A percentile compares a stretch with the other conserved stretches of the same genome.
phyloP scores from a whole-genome alignment of 1,140 invertebrate genomes.

The Radopholus similis region DNA sequence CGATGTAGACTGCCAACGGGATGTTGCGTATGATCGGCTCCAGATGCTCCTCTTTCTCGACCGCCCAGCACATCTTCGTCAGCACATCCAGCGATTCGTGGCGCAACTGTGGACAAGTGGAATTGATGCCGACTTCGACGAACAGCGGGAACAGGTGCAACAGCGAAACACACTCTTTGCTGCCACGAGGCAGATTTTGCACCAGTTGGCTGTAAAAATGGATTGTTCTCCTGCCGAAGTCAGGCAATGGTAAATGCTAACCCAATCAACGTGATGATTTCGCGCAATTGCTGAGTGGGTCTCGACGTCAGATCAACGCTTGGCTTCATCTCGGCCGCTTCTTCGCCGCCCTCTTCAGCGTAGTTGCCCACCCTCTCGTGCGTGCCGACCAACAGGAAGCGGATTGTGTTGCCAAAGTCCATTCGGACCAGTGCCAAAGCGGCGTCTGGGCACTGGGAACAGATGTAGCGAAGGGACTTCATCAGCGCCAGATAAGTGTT shows the following conservation, averaged over 20 bases:
- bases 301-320: conserved; percentile 32
- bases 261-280: conserved; percentile 51
- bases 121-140: conserved; percentile 51
- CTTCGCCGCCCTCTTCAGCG: not conserved
- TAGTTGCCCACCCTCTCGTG: conserved; percentile 19
- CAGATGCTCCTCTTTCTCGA: conserved; percentile 29
- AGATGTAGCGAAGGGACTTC: conserved; percentile 51
- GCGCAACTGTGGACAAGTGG: conserved; percentile 34
- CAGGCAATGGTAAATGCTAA: not conserved
- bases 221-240: not conserved
- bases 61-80: conserved; percentile 53
- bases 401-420: conserved; percentile 46
- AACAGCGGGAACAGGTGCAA: conserved; percentile 48
- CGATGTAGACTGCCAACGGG: conserved; percentile 41
- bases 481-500: conserved; percentile 49
- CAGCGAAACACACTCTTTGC: conserved; percentile 3
- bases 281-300: conserved; percentile 50
- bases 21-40: conserved; percentile 26
- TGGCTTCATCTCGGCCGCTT: not conserved
- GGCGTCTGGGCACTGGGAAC: conserved; percentile 43
- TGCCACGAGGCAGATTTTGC: conserved; percentile 40
- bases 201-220: conserved; percentile 49
- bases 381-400: conserved; percentile 47
- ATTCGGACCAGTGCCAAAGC: conserved; percentile 49
- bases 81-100: conserved; percentile 47